These are phyloP conservation scores for Agrochola lychnidis DNA, from an alignment of 2,888 invertebrate genomes.

Conservation along the genomic window DNA sequence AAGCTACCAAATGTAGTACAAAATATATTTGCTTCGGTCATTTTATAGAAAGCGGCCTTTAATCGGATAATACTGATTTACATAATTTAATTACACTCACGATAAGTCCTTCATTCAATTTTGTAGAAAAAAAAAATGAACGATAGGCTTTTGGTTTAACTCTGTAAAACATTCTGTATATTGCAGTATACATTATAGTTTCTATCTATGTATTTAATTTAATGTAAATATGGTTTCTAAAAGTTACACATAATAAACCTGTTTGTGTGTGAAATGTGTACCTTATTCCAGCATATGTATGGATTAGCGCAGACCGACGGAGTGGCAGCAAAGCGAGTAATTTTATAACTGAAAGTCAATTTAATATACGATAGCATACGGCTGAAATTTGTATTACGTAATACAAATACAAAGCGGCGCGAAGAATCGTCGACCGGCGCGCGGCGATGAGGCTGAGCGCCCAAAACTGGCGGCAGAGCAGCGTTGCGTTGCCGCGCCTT, in stretches of 20 bases:
- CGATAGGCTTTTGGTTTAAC: constrained; percentile 33
- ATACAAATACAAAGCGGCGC: neutral
- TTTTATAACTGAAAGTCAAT: neutral
- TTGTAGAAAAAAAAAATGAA: constrained; percentile 42
- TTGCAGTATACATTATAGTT: constrained; percentile 60
- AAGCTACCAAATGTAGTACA: constrained; percentile 44
- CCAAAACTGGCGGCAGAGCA: neutral
- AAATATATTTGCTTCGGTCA: constrained; percentile 20
- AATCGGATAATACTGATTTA: constrained; percentile 28
- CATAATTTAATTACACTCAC: constrained; percentile 10
- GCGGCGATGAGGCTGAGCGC: neutral
- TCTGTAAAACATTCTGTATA: constrained; percentile 62
- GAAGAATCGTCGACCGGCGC: neutral
- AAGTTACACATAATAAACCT: constrained; percentile 55
- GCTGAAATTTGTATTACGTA: neutral
- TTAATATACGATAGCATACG: neutral
- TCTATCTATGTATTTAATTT: constrained; percentile 17
- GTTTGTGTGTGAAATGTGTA: constrained; percentile 47
- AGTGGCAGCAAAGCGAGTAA: neutral
- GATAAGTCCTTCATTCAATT: constrained; percentile 64
- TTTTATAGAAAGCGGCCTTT: constrained; percentile 10
- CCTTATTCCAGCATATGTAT: constrained; percentile 15
- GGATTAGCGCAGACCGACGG: neutral
- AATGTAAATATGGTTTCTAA: constrained; percentile 40
- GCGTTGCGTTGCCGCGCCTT: neutral